Base-by-base conservation (phyloP, 2,797 vertebrate genomes). In the Pristis pectinata region DNA sequence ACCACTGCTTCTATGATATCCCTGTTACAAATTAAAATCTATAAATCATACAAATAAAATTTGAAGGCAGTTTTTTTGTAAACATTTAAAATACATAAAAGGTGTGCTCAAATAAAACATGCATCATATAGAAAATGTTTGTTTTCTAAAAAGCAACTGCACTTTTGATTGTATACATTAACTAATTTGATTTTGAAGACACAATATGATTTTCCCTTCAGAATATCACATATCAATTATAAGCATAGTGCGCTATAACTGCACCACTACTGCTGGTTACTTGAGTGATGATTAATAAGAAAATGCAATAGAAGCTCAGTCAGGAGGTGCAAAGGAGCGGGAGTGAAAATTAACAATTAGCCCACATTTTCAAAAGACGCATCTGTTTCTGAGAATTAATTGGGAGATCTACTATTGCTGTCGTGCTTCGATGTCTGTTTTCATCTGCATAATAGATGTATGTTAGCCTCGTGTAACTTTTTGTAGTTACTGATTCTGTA, bases 1-100 rank as follows among this genome's bases (percentile, higher is more conserved):
- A 94, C 24, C 30, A n/a, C 27, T 94, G 95, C 76, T 95, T 97
- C 97, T 17, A 95, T 61, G 95, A 95, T 3, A n/a, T 97, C 96
- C 95, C 97, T 98, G 49, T 0, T 59, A 83, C 79, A 9, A 96
- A 94, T 94, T 94, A 74, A 17, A 94, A 53, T 76, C 22, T 19
- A 77, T 41, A 79, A n/a, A 76, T n/a, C 22, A 34, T 34, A 74
- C 22, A 56, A 94, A 37, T 91, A 22, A 17, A 94, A 76, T 49
- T 64, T 64, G 59, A 67, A 37, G 83, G 15, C 41, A 49, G 13
- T 7, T 94, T 94, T 77, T 9, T 0, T 10, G 76, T 74, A 74
- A 77, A 19, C 4, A 56, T 17, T 61, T 30, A 59, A 34, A 59
- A 87, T 59, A 0, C 9, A 59, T 34, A 27, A 10, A 87, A 59